Evolutionary conservation across 53 echinoderm and acorn worm species (phyloP), one percentile per base, ranked within the genome.

Genomic region (Astropecten irregularis): DNA sequence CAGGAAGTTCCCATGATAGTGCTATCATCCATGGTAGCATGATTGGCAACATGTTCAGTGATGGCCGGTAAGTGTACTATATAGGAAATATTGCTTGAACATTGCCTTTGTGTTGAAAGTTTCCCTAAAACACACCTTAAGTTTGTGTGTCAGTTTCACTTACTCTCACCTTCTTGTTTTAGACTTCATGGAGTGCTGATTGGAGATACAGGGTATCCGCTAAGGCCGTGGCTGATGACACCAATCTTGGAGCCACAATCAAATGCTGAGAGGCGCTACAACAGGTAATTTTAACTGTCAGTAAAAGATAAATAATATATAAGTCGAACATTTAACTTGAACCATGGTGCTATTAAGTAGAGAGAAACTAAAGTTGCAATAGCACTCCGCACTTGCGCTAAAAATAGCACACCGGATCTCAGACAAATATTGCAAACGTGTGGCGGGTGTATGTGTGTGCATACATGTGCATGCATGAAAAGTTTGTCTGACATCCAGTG

Each of bases 1-100:
- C 84, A 1, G 71, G 84, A 30, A 58, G 84, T 61, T 71, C 71
- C 1, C 84, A 84, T 34, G 71, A 71, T 21, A 71, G 61, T 32
- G 32, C 62, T 2, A 62, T 62, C 32, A 5, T 62, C 18, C 58
- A 58, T 62, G 62, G 62, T 8, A 32, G 62, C 18, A 34, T 6
- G 1, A 62, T 33, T 33, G 33, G 62, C 62, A 31, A 62, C 18
- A 62, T 33, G 62, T 62, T 62, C 26, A 62, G 7, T 62, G 35
- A 62, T 32, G 62, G 62, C 58, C 21, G 58, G 58, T 58, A 23
- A 58, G 58, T 25, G 11, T n/a, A n/a, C n/a, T n/a, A n/a, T n/a
- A n/a, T n/a, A n/a, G n/a, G 42, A 42, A 42, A 42, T 42, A 42
- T 42, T 42, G 11, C 42, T 42, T 42, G 42, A 42, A 11, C 11